Percentiles rank a stretch among this genome's conserved stretches.
These are phyloP conservation scores for Cyprinodon variegatus DNA, from an alignment of 2,113 vertebrate species.

Conservation along the genomic window DNA sequence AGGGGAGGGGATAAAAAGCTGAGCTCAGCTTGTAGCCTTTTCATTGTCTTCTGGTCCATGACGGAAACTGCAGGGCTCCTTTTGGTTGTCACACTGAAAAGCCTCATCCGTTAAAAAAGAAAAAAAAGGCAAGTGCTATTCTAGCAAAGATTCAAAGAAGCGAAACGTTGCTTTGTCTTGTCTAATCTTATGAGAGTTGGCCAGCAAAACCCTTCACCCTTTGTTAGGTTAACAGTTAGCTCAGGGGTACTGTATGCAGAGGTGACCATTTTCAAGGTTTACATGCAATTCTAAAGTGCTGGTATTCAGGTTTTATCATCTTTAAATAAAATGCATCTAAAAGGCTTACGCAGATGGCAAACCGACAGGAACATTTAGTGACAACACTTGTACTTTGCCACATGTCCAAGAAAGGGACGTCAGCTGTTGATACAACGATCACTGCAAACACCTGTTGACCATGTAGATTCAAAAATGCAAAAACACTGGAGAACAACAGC, in stretches of 20 bases:
- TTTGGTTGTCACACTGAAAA: slow-evolving; percentile 63
- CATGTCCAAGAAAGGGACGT: slow-evolving; percentile 40
- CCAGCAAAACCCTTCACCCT: not conserved
- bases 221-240: not conserved
- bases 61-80: slow-evolving; percentile 55
- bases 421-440: slow-evolving; percentile 64
- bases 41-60: slow-evolving; percentile 53
- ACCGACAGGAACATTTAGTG: slow-evolving; percentile 24
- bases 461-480: slow-evolving; percentile 5
- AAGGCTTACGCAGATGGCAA: slow-evolving; percentile 31
- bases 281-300: slow-evolving; percentile 1
- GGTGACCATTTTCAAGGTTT: too few species aligned
- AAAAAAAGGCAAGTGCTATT: slow-evolving; percentile 10
- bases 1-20: slow-evolving; percentile 28
- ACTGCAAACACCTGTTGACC: slow-evolving; percentile 54
- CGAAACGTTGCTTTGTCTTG: slow-evolving; percentile 47
- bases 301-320: slow-evolving; percentile 38
- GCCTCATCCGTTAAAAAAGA: slow-evolving; percentile 59
- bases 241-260: not conserved
- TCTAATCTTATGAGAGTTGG: not conserved
- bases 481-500: not conserved
- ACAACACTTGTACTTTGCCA: slow-evolving; percentile 20
- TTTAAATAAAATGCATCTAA: slow-evolving; percentile 44
- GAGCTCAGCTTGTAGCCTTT: slow-evolving; percentile 45
- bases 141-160: slow-evolving; percentile 35